phyloP scores from a whole-genome alignment of 2,888 invertebrate species.

The Chalcosyrphus nemorum region DNA sequence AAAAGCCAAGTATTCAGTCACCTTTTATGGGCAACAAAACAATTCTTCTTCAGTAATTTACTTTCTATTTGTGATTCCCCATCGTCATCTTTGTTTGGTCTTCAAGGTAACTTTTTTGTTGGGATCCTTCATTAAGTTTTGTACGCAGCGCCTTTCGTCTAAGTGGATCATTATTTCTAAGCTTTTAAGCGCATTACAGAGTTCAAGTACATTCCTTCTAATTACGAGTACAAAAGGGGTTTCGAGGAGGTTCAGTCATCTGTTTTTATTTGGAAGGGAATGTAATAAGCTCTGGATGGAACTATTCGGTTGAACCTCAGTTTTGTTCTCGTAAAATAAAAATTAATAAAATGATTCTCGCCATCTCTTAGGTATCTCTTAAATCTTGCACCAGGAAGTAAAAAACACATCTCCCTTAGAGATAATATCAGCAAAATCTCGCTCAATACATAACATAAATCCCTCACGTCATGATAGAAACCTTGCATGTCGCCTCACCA shows the following conservation, averaged over 20 bases:
- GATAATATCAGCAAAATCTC: no score
- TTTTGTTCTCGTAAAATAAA: no score
- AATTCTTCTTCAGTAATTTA: no score
- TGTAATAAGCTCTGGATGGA: not conserved
- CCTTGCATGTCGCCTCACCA: slow-evolving; percentile 8
- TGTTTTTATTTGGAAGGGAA: not conserved
- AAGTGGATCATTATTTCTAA: slow-evolving; percentile 35
- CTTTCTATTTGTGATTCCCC: slow-evolving; percentile 7
- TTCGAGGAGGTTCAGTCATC: not conserved
- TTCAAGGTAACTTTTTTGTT: slow-evolving; percentile 42
- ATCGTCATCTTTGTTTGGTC: not conserved
- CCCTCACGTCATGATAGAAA: not conserved
- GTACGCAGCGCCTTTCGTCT: slow-evolving; percentile 11
- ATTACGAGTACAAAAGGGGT: not conserved
- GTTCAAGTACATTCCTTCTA: slow-evolving; percentile 26
- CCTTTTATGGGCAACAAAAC: no score
- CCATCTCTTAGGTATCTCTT: no score
- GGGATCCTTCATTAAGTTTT: slow-evolving; percentile 48
- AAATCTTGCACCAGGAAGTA: no score
- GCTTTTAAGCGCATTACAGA: slow-evolving; percentile 46
- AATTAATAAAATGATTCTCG: no score
- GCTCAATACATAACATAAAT: no score
- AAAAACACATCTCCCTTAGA: no score
- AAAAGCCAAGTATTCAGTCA: no score
- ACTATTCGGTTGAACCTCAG: no score